Evolutionary conservation across 1,140 invertebrate species (phyloP), one percentile per base, ranked within the genome.

Genomic region (Chrysomallon squamiferum): DNA sequence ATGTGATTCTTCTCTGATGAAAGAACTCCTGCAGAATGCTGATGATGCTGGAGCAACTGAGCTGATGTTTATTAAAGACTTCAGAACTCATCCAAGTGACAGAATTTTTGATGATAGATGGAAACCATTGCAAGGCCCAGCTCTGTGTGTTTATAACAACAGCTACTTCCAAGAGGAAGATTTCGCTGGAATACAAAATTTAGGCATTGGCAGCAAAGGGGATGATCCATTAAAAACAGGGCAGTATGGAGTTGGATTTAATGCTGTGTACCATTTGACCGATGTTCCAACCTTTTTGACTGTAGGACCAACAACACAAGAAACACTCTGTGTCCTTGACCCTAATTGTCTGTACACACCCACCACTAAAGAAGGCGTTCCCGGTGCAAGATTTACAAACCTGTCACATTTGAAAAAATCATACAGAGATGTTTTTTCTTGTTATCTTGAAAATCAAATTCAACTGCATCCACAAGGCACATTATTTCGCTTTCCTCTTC

Each of bases 11-110:
- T 72, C 68, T 13, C 49, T 82, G n/a, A 58, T 82, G 18, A 80
- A 83, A 65, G 81, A 83, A 63, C 61, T 83, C 6, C 43, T 83
- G 1, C 81, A 83, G 60, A 83, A 95, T 74, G 80, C 83, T 50
- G 83, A 85, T 72, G 83, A 85, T 75, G 81, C 82, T 20, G 68
- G 72, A 32, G 83, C 82, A 11, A 80, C 73, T 15, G 79, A 81
- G 66, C 65, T 85, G 3, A 66, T 73, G 25, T 83, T 84, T 58
- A 71, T 83, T 11, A 66, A 71, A 43, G 83, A 84, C 66, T 71
- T 62, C 20, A 64, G 74, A 49, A 56, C 47, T 2, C 74, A 78
- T 59, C 3, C 13, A 6, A 35, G 0, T 22, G 49, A 63, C 5
- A 32, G 20, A 25, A 18, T 63, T 1, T 38, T 56, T 35, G 43